These are phyloP conservation scores for Mesocentrotus franciscanus DNA, from an alignment of 53 echinoderm and acorn worm species.

Conservation along the genomic window DNA sequence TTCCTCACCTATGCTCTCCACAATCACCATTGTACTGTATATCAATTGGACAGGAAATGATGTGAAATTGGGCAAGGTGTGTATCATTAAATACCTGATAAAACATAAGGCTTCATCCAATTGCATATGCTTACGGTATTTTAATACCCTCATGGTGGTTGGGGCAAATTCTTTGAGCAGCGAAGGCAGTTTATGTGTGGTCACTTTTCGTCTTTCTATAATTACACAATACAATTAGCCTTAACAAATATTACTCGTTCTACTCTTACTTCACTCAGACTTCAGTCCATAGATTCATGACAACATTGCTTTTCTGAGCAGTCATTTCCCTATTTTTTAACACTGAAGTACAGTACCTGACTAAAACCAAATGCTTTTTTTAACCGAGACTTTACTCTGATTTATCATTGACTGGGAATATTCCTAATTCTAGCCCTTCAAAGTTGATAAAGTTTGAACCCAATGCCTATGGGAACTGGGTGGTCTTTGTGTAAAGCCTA, in stretches of 20 bases:
- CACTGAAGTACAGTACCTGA: too few relatives aligned
- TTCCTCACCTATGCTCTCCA: too few relatives aligned
- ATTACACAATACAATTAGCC: not conserved
- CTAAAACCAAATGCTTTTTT: not conserved
- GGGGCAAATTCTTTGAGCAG: not conserved
- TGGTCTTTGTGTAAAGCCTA: too few relatives aligned
- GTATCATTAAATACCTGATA: too few relatives aligned
- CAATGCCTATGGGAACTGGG: too few relatives aligned
- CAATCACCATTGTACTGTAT: too few relatives aligned
- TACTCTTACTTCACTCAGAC: not conserved
- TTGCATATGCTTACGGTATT: not conserved
- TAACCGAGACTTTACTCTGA: not conserved
- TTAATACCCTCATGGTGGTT: not conserved
- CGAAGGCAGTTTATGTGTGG: not conserved
- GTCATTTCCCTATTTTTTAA: too few relatives aligned
- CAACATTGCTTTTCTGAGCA: too few relatives aligned
- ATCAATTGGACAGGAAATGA: too few relatives aligned
- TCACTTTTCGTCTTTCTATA: not conserved
- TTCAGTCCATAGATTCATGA: not conserved
- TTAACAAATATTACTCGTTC: not conserved
- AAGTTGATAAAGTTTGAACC: not conserved
- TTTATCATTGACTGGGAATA: not conserved
- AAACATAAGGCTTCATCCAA: not conserved
- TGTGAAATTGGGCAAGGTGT: too few relatives aligned
- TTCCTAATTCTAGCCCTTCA: not conserved